Conservation (phyloP, 2,888 invertebrate genomes). For the Heliconius aoede region DNA sequence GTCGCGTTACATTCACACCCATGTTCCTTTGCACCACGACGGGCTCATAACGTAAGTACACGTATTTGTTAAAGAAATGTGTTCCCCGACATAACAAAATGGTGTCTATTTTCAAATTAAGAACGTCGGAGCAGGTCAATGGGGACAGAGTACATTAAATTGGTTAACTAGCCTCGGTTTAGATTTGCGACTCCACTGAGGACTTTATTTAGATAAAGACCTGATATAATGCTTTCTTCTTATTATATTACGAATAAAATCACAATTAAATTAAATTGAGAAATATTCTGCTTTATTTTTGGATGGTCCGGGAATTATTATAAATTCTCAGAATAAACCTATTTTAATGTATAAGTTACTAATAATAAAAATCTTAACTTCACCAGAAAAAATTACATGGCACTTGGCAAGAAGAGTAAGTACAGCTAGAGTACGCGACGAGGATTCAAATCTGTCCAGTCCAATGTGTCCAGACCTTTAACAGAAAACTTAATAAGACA, state of each 20-base stretch:
- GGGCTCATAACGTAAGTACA: too few species aligned
- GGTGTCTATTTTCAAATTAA: slow-evolving; percentile 75
- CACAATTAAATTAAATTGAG: too few species aligned
- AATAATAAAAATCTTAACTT: not conserved
- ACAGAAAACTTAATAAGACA: not conserved
- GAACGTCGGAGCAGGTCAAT: slow-evolving; percentile 68
- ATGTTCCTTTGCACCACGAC: too few species aligned
- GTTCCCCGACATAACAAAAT: too few species aligned
- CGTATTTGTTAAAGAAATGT: too few species aligned
- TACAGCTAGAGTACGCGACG: not conserved
- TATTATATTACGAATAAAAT: not conserved
- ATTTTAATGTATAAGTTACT: not conserved
- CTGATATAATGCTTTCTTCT: not conserved
- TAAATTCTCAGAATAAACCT: too few species aligned
- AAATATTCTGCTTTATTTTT: too few species aligned
- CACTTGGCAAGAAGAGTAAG: not conserved
- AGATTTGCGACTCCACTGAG: not conserved
- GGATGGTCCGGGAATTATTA: too few species aligned
- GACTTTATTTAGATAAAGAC: not conserved
- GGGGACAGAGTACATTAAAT: slow-evolving; percentile 80
- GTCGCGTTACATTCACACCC: too few species aligned
- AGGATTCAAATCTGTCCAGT: not conserved
- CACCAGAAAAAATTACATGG: not conserved
- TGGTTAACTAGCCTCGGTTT: slow-evolving; percentile 78
- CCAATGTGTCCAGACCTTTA: not conserved